phyloP scores from a whole-genome alignment of 1,140 invertebrate genomes.

The Eciton burchellii region DNA sequence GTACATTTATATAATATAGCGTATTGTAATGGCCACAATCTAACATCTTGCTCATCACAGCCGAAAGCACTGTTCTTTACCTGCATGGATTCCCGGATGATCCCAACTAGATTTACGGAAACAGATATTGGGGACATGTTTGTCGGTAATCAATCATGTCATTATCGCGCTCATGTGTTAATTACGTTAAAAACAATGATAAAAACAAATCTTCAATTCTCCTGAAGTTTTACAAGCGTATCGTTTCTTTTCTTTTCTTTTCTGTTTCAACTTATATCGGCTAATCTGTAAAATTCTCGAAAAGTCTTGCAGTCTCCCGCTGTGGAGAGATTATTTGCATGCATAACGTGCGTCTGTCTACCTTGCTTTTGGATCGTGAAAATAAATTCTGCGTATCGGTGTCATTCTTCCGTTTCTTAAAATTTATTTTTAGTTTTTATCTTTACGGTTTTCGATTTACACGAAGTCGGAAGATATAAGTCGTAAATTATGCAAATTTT shows the following conservation, averaged over 20 bases:
- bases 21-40: constrained; percentile 5
- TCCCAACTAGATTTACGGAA: constrained; percentile 97
- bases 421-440: neutral
- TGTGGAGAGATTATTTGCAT: neutral
- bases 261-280: neutral
- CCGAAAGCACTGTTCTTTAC: constrained; percentile 98
- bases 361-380: neutral
- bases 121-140: constrained; percentile 99
- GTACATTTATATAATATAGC: neutral
- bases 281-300: neutral
- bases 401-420: neutral
- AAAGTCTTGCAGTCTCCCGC: neutral
- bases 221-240: neutral
- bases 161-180: constrained; percentile 68
- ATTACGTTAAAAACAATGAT: no score
- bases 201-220: constrained; percentile 14
- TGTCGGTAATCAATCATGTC: constrained; percentile 88
- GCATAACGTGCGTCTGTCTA: neutral
- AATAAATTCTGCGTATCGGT: neutral
- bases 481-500: neutral
- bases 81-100: constrained; percentile 98
- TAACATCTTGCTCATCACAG: constrained; percentile 85
- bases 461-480: no score
- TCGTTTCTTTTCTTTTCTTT: constrained; percentile 16
- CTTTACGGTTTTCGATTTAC: neutral